Percentiles rank a stretch among this genome's conserved stretches.
Conservation (phyloP, 2,888 invertebrate species). For the Agrypnus murinus region DNA sequence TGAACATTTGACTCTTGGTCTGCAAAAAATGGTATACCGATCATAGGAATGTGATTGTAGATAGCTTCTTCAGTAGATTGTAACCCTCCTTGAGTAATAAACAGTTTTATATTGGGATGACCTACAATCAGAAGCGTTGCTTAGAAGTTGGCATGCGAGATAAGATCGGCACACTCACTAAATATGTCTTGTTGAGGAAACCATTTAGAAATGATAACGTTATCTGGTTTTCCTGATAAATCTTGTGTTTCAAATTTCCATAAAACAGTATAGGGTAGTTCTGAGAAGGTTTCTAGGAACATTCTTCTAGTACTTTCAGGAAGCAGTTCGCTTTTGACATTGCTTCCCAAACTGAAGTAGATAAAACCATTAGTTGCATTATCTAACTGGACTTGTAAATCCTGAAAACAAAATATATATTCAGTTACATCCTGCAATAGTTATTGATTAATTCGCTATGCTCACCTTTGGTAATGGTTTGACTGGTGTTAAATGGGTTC, state of each 20-base stretch:
- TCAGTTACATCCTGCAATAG: too few relatives aligned
- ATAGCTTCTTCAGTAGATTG: slow-evolving; percentile 63
- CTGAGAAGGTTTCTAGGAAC: too few relatives aligned
- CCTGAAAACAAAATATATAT: too few relatives aligned
- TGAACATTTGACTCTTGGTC: slow-evolving; percentile 61
- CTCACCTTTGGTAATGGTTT: slow-evolving; percentile 2
- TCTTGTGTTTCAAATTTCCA: slow-evolving; percentile 81
- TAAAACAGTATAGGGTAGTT: slow-evolving; percentile 76
- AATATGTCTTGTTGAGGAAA: slow-evolving; percentile 62
- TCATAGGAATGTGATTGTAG: slow-evolving; percentile 57
- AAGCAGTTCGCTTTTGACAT: too few relatives aligned
- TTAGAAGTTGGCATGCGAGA: too few relatives aligned
- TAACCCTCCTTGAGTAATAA: slow-evolving; percentile 45
- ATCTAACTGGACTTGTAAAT: too few relatives aligned
- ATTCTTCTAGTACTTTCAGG: too few relatives aligned
- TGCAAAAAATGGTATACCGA: slow-evolving; percentile 61
- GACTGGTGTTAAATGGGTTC: neutral
- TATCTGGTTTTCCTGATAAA: slow-evolving; percentile 52
- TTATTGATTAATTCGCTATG: too few relatives aligned
- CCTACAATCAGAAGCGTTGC: slow-evolving; percentile 15
- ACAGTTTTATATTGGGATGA: slow-evolving; percentile 46
- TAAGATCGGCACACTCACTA: slow-evolving; percentile 55
- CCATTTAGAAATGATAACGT: slow-evolving; percentile 56
- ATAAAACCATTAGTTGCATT: too few relatives aligned
- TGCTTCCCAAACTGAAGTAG: too few relatives aligned